Conservation (phyloP, 2,888 invertebrate species). For the Euclidia mi region DNA sequence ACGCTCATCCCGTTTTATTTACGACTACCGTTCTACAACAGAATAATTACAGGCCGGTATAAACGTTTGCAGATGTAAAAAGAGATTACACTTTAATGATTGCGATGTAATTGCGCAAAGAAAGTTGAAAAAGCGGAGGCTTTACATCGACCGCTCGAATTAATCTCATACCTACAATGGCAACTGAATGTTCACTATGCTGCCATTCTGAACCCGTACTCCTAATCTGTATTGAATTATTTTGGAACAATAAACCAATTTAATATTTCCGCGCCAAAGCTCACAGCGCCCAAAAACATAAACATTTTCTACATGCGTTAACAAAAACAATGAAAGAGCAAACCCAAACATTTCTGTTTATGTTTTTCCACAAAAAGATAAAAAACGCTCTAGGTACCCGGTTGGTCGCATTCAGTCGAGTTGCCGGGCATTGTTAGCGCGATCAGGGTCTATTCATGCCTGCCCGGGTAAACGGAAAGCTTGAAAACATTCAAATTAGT, state of each 20-base stretch:
- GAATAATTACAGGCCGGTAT: constrained; percentile 86
- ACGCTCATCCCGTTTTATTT: constrained; percentile 88
- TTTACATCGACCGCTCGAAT: constrained; percentile 28
- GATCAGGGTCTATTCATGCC: constrained; percentile 79
- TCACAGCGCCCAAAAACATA: constrained; percentile 50
- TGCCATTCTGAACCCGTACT: constrained; percentile 13
- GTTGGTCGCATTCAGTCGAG: constrained; percentile 72
- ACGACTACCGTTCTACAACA: constrained; percentile 81
- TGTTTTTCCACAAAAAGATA: constrained; percentile 76
- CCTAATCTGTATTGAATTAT: constrained; percentile 36
- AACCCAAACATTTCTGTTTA: constrained; percentile 80
- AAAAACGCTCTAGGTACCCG: constrained; percentile 65
- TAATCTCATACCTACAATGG: constrained; percentile 26
- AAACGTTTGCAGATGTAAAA: constrained; percentile 85
- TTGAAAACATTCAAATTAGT: constrained; percentile 85
- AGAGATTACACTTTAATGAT: constrained; percentile 82
- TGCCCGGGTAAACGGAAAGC: constrained; percentile 73
- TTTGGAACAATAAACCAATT: constrained; percentile 46
- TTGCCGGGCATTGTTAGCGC: constrained; percentile 75
- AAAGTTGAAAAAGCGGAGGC: constrained; percentile 49
- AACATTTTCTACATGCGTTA: constrained; percentile 71
- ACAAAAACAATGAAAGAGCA: constrained; percentile 78
- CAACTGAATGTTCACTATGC: constrained; percentile 16
- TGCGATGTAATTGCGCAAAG: constrained; percentile 75
- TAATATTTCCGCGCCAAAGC: constrained; percentile 55